A percentile compares a stretch with the other conserved stretches of the same genome.
phyloP scores from a whole-genome alignment of 2,888 invertebrate species.

The Plemyria rubiginata region DNA sequence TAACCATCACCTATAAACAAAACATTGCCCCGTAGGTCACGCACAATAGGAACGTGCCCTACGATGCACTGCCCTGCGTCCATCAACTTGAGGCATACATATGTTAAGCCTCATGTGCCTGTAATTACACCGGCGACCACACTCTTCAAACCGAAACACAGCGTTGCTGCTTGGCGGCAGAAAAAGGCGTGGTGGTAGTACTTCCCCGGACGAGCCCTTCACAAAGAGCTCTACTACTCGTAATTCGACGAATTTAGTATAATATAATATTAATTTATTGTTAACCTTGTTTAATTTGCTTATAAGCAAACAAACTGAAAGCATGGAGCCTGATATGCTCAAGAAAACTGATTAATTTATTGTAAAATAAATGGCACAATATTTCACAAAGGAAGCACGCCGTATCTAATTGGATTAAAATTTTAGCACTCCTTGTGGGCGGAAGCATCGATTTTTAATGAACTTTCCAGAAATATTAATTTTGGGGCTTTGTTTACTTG shows the following conservation, averaged over 20 bases:
- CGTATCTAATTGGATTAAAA: conserved; percentile 75
- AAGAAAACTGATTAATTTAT: conserved; percentile 59
- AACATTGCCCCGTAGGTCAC: no score
- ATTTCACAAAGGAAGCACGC: conserved; percentile 63
- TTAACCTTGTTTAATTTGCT: conserved; percentile 15
- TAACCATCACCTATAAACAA: no score
- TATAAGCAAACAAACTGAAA: conserved; percentile 13
- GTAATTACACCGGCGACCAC: no score
- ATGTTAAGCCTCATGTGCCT: no score
- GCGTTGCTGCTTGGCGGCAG: no score
- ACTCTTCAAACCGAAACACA: no score
- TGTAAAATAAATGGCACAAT: conserved; percentile 70
- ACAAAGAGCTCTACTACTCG: no score
- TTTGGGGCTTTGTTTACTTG: background rate
- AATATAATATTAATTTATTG: conserved; percentile 5
- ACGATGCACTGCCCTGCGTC: no score
- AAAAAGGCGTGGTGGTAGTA: no score
- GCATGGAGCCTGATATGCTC: conserved; percentile 10
- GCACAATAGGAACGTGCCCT: no score
- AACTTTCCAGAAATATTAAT: conserved; percentile 38
- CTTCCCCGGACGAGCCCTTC: no score
- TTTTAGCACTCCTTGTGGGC: conserved; percentile 67
- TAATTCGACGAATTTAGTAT: background rate
- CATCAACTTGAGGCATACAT: no score
- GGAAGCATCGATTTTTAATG: conserved; percentile 65